These are phyloP conservation scores for Synchiropus splendidus DNA, from an alignment of 2,113 vertebrate species.

Conservation along the genomic window DNA sequence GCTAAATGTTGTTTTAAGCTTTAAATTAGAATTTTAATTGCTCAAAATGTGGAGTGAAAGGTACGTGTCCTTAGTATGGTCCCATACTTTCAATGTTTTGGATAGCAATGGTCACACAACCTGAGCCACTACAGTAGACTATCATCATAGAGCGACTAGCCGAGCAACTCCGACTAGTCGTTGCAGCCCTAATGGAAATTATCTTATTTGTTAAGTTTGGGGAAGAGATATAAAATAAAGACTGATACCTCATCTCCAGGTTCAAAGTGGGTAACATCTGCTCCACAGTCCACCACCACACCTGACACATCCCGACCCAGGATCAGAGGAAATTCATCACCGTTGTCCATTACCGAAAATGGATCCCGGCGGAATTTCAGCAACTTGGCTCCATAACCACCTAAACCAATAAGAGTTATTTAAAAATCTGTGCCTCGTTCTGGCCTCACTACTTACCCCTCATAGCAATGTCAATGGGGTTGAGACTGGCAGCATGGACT, in stretches of 20 bases:
- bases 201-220: too few species aligned
- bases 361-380: constrained; percentile 81
- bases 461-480: constrained; percentile 89
- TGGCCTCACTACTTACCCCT: constrained; percentile 68
- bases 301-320: constrained; percentile 89
- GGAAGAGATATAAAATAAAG: too few species aligned
- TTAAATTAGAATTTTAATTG: too few species aligned
- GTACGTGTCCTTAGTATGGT: too few species aligned
- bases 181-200: too few species aligned
- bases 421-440: neutral
- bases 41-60: too few species aligned
- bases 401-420: constrained; percentile 39
- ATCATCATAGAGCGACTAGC: too few species aligned
- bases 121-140: too few species aligned
- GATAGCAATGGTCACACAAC: too few species aligned
- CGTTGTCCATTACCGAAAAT: constrained; percentile 54
- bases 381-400: constrained; percentile 78
- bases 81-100: too few species aligned
- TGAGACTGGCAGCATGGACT: constrained; percentile 82
- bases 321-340: constrained; percentile 79
- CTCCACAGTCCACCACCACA: constrained; percentile 84
- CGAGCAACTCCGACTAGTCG: too few species aligned
- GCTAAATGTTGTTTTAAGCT: too few species aligned
- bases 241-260: constrained; percentile 82
- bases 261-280: constrained; percentile 76